These are phyloP conservation scores for Dromiciops gliroides DNA, from an alignment of 2,113 vertebrate species.

Conservation along the genomic window DNA sequence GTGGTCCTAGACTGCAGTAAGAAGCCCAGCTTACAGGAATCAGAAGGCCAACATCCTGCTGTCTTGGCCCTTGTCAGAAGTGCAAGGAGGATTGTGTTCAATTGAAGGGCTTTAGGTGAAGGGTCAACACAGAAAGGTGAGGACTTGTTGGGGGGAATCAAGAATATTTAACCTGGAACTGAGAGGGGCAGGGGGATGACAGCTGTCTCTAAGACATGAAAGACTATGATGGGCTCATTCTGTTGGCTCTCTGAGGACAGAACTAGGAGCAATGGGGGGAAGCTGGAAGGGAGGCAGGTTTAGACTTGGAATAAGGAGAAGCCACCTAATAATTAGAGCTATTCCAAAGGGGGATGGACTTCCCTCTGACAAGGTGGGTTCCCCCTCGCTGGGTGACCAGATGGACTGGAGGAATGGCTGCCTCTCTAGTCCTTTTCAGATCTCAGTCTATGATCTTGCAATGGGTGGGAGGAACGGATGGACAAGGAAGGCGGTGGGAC, in stretches of 20 bases:
- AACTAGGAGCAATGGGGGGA: background rate
- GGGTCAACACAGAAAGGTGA: no score
- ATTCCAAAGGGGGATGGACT: background rate
- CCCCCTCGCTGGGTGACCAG: background rate
- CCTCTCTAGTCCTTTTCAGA: background rate
- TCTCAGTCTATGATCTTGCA: background rate
- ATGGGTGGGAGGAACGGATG: background rate
- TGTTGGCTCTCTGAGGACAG: background rate
- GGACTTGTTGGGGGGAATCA: background rate
- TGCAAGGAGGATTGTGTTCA: background rate
- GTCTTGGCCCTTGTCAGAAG: background rate
- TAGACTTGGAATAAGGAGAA: background rate
- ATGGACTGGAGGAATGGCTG: background rate
- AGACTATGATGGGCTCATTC: background rate
- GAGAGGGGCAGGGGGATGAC: background rate
- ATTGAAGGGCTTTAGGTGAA: background rate
- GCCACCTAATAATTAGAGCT: background rate
- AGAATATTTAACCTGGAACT: background rate
- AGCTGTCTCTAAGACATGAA: background rate
- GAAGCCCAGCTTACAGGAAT: background rate
- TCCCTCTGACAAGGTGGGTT: background rate
- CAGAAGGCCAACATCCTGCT: background rate
- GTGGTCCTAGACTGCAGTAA: background rate
- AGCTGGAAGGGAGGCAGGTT: background rate
- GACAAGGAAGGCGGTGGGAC: background rate